Base-by-base conservation (phyloP, 37 sponge, comb jelly and placozoan species). In the Amphimedon queenslandica region DNA sequence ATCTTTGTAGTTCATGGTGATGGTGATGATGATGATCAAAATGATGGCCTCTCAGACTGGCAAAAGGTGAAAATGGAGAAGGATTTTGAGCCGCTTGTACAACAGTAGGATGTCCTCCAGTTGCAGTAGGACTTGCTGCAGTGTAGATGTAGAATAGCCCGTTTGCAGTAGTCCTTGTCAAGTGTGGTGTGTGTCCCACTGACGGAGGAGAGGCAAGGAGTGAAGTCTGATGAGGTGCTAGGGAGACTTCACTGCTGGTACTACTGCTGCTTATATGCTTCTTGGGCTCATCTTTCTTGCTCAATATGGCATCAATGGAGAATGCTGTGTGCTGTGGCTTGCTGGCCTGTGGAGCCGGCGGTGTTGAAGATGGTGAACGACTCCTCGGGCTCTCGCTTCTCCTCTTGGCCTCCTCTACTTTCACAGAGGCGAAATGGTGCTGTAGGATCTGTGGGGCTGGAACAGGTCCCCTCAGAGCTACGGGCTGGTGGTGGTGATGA, bases 231-330 rank as follows among this genome's bases (percentile, higher is more conserved):
- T 10, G 33, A 21, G 47, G 36, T 16, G 57, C 72, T 42, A 66
- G 69, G 57, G 40, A 3, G 2, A 33, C 34, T 16, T 38, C 40
- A 2, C 6, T 37, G 30, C 30, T 0, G 0, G 30, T 18, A 5
- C 37, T 13, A 16, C 41, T 40, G 16, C 55, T 55, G 21, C 29
- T 72, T 56, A 73, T 53, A 2, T 16, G 39, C 1, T n/a, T 31
- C 27, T 58, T 58, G 38, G 40, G 39, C 32, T 47, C 40, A 10
- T 71, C 77, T 60, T n/a, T 60, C 61, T 73, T 53, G 0, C 70
- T 66, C 33, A 85, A 61, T 57, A 85, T 85, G 63, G 80, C 78
- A 2, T 73, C 85, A 21, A 85, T 85, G 23, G 85, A 78, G 69
- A 85, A 85, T 42, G 85, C 78, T 34, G 37, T 51, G 2, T 71